Base-by-base conservation (phyloP, 2,113 vertebrate species). In the Oplegnathus fasciatus region DNA sequence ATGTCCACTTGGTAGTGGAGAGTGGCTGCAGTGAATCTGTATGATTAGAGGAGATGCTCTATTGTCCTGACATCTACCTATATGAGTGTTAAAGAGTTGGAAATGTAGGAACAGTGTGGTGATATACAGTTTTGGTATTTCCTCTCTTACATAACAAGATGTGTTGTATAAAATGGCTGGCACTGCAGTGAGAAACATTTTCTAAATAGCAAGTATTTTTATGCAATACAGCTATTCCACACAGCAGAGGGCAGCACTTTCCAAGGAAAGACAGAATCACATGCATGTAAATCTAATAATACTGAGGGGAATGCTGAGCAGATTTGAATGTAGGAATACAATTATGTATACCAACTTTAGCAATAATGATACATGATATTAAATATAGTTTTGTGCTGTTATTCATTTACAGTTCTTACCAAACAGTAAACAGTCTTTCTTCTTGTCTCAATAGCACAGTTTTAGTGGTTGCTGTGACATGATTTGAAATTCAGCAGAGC, bases 231-330 rank as follows among this genome's bases (percentile, higher is more conserved):
- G 9, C 44, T 62, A 5, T 32, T 72, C 9, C 20, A 8, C 10
- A 44, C 93, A 88, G 87, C 85, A 94, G 93, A 85, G 81, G 93
- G 92, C 92, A 92, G 89, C 88, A 87, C 9, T 55, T 18, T n/a
- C 55, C 75, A 76, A 83, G 70, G n/a, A 80, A 87, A 88, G 71
- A 50, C 7, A 18, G 5, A 46, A 9, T 42, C 9, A 2, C 20
- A 9, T 58, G 58, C 52, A 32, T 18, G 1, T 8, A 61, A 60
- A 77, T 61, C 26, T 44, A 40, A 34, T 20, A 9, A 54, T 1
- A 57, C 24, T 20, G 48, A 42, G 1, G 32, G 9, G 42, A 20
- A 54, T 32, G 20, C 70, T 61, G 44, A 52, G 30, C 34, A 69
- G 6, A 34, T 73, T 2, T 75, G 8, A 26, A 52, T 48, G 22